Base-by-base conservation (phyloP, 2,888 invertebrate species). In the Nycteola revayana region DNA sequence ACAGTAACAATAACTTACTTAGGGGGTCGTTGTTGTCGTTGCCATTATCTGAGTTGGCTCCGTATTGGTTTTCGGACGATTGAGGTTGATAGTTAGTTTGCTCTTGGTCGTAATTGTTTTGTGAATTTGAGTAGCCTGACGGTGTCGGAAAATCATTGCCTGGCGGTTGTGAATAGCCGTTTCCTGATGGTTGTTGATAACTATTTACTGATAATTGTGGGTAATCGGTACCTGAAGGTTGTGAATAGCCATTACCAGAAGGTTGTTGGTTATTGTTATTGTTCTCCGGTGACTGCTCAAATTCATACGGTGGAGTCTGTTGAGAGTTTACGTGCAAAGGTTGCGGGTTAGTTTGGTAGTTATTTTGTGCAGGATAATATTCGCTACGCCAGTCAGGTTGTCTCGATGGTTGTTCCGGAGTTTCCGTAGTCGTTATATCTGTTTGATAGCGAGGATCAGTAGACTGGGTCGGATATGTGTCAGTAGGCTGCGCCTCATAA, bases 1-100 rank as follows among this genome's bases (percentile, higher is more conserved):
- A 28, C n/a, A n/a, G n/a, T n/a, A n/a, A n/a, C 41, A 14, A 5
- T 14, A 3, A 14, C 80, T 75, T 73, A 84, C 84, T 70, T 51
- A 63, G 44, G 17, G 61, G 34, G 32, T 75, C 75, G 25, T 50
- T 59, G 35, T 46, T 52, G 9, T 59, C 56, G n/a, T 42, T 34
- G 10, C 36, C 8, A 32, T 33, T 40, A 25, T 36, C 8, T 44
- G 31, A 10, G 25, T 22, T 31, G 36, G 7, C 10, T 42, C 30
- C 10, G 29, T 35, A 42, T 25, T 10, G 14, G n/a, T 36, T 25
- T 27, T 55, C 47, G 28, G 28, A 25, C 0, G 35, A 22, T 8
- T 11, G 25, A 7, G 23, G 17, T 14, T 14, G 14, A 14, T 14
- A 14, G 20, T 27, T 39, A 2, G 14, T 25, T 32, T 39, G 35